Base-by-base conservation (phyloP, 2,797 vertebrate species). In the Xenops minutus region DNA sequence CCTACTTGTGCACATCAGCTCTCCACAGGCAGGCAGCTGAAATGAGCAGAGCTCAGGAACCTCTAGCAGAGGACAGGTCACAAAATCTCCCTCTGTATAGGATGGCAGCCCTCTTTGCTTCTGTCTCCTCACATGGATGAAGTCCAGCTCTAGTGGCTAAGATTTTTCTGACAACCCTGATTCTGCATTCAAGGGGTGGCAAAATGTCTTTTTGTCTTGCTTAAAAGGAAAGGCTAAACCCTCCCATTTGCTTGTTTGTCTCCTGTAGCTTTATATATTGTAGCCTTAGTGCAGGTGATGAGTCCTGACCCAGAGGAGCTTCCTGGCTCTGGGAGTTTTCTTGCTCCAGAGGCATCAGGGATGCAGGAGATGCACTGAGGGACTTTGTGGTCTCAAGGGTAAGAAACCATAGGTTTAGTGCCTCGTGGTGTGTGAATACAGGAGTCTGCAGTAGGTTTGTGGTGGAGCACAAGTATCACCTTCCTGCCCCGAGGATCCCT, bases 361-460 rank as follows among this genome's bases (percentile, higher is more conserved):
- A 51, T 76, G 52, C 68, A 81, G 89, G 55, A 89, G 43, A 72
- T 9, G 55, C 55, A 2, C 32, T 76, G 51, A 89, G 78, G 52
- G 85, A 96, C 89, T 83, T 98, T 80, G 61, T n/a, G 14, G 82
- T 97, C 85, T 89, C 51, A 1, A 87, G 79, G 29, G 90, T 97
- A 54, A 81, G 95, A 92, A 76, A 97, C 46, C 94, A 94, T 51
- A 95, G 93, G 21, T 49, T 98, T 56, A 96, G 83, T 82, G 91
- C 98, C 85, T 79, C 68, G 2, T 73, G 82, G 73, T 39, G 51
- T n/a, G 54, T 4, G 1, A 94, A 76, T 12, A 51, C 26, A 46
- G 56, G 74, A 86, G 10, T 4, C 64, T 92, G n/a, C 72, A 88
- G 41, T 68, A 78, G 48, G 71, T 79, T 44, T 85, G 61, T 61